These are phyloP conservation scores for Pterostichus madidus DNA, from an alignment of 2,888 invertebrate species.

Conservation along the genomic window DNA sequence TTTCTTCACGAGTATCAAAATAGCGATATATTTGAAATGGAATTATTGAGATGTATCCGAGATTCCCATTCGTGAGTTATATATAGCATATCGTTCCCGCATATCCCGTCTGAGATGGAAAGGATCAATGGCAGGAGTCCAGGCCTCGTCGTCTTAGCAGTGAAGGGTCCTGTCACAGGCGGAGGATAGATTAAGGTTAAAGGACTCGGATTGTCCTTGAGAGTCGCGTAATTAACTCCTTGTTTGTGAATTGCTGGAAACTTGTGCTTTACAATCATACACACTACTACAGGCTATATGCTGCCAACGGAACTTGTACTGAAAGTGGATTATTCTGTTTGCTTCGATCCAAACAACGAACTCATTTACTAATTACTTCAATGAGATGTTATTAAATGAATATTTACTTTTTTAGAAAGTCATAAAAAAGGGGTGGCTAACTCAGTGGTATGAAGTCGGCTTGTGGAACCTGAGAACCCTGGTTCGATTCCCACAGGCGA, in stretches of 20 bases:
- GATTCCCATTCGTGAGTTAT: no score
- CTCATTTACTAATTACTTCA: no score
- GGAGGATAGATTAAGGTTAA: slow-evolving; percentile 45
- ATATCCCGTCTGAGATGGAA: slow-evolving; percentile 11
- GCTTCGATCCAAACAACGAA: background rate
- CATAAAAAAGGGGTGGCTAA: no score
- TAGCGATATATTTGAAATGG: no score
- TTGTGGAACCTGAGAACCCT: no score
- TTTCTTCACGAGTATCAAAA: no score
- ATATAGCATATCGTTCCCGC: background rate
- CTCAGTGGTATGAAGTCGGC: no score
- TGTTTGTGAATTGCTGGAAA: slow-evolving; percentile 45
- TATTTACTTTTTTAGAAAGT: no score
- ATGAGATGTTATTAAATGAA: no score
- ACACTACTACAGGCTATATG: background rate
- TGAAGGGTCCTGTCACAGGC: slow-evolving; percentile 36
- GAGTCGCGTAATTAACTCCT: slow-evolving; percentile 49
- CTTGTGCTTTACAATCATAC: slow-evolving; percentile 14
- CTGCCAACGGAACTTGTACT: background rate
- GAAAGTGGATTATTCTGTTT: slow-evolving; percentile 32
- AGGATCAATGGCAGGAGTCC: slow-evolving; percentile 33
- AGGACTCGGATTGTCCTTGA: slow-evolving; percentile 55
- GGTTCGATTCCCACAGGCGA: no score
- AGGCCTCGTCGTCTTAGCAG: background rate
- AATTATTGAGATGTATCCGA: no score